Evolutionary conservation across 2,113 vertebrate species (phyloP).

Genomic region (Caranx ignobilis): DNA sequence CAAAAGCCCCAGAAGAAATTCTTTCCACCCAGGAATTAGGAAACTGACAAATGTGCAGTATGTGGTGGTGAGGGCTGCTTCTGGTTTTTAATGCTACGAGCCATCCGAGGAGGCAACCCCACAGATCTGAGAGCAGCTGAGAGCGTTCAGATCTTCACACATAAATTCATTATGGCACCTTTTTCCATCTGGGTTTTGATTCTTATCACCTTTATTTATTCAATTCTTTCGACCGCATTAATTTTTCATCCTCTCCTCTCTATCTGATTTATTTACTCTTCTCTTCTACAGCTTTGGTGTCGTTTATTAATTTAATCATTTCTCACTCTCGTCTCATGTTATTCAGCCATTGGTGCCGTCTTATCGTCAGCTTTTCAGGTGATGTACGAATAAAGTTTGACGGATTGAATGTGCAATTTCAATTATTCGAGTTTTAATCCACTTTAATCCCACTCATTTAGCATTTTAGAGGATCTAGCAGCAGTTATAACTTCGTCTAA

Average conservation of each 20-base stretch:
- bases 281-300: background rate
- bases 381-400: background rate
- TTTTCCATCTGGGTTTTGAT: background rate
- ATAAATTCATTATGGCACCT: background rate
- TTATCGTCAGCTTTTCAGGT: background rate
- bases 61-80: background rate
- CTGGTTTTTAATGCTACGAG: background rate
- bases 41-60: slow-evolving; percentile 30
- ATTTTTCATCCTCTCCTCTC: too few species aligned
- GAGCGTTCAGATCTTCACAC: background rate
- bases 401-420: background rate
- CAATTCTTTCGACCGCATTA: too few species aligned
- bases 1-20: background rate
- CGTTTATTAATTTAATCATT: background rate
- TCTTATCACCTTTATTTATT: background rate
- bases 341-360: background rate
- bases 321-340: background rate
- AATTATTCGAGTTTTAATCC: background rate
- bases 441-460: background rate
- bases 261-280: background rate
- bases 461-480: background rate
- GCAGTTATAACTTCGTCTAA: background rate
- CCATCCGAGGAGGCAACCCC: background rate
- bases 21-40: slow-evolving; percentile 21
- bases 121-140: background rate